Base-by-base conservation (phyloP, 2,888 invertebrate genomes). In the Amphipyra tragopoginis region DNA sequence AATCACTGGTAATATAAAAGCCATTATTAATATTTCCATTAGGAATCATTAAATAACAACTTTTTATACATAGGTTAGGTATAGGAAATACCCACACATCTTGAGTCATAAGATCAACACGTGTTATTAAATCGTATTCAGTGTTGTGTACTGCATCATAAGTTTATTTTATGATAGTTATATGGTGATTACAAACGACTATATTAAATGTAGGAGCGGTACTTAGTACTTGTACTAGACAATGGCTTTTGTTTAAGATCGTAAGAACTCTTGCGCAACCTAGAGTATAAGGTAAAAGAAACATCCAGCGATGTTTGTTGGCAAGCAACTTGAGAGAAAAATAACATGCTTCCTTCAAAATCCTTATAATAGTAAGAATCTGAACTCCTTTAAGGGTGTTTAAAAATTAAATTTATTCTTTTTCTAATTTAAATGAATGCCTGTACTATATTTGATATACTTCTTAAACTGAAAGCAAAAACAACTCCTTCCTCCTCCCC, bases 51-150 rank as follows among this genome's bases (percentile, higher is more conserved):
- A n/a, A 1, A 21, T 34, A 51, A 52, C 15, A 39, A 29, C 29
- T 47, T 48, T 50, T 52, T 59, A 59, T 50, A 6, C 9, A 40
- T 14, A 21, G 1, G 3, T 21, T 10, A 65, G 14, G 13, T 21
- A 47, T 39, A 61, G 70, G 66, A 77, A 75, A 74, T 74, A 70
- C 63, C 60, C 66, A 21, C 13, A 48, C 36, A 57, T 7, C 26
- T n/a, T 61, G 58, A 65, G 10, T 63, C 58, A 66, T 2, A 21
- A 15, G 10, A 40, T 29, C 21, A 57, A 63, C 54, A 70, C 53
- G 43, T 54, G 42, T 48, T 47, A 13, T 48, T 15, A 15, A 52
- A 42, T 21, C 2, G 29, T 54, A 56, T 58, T 43, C 33, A 21
- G 9, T 38, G 44, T 26, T 43, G 26, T 42, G 52, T 45, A 15